Percentiles rank a stretch among this genome's conserved stretches.
Evolutionary conservation across 2,888 invertebrate genomes (phyloP).

Genomic region (Erynnis tages): DNA sequence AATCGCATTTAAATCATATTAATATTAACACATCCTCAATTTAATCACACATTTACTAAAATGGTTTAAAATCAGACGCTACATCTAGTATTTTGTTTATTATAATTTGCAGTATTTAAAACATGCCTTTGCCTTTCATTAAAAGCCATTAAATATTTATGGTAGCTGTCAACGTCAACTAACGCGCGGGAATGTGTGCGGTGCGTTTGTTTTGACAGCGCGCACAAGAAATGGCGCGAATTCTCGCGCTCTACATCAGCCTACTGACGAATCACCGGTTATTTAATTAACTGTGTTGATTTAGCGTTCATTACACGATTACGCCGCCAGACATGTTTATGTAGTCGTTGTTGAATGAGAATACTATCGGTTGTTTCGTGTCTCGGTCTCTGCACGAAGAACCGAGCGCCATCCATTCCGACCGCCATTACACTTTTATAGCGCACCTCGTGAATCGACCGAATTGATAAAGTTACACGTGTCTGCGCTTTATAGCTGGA

Average conservation of each 20-base stretch:
- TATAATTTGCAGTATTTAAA: no score
- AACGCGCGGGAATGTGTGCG: constrained; percentile 35
- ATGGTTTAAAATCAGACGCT: no score
- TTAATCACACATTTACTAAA: no score
- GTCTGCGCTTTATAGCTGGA: constrained; percentile 6
- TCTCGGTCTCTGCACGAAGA: neutral
- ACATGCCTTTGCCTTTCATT: no score
- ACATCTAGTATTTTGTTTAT: no score
- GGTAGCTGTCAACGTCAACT: neutral
- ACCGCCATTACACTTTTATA: constrained; percentile 33
- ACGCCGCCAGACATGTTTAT: constrained; percentile 38
- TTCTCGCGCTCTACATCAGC: constrained; percentile 33
- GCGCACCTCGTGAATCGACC: constrained; percentile 17
- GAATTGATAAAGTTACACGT: constrained; percentile 12
- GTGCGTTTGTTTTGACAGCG: constrained; percentile 48
- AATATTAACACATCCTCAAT: no score
- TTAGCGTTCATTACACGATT: constrained; percentile 32
- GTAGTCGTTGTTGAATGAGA: constrained; percentile 38
- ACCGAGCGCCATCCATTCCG: constrained; percentile 18
- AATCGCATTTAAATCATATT: no score
- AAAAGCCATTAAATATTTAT: neutral
- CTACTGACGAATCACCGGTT: constrained; percentile 36
- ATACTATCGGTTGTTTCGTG: constrained; percentile 33
- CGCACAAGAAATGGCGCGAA: constrained; percentile 40
- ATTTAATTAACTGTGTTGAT: constrained; percentile 41